Conservation (phyloP, 1,140 invertebrate species). For the Ostrea edulis region DNA sequence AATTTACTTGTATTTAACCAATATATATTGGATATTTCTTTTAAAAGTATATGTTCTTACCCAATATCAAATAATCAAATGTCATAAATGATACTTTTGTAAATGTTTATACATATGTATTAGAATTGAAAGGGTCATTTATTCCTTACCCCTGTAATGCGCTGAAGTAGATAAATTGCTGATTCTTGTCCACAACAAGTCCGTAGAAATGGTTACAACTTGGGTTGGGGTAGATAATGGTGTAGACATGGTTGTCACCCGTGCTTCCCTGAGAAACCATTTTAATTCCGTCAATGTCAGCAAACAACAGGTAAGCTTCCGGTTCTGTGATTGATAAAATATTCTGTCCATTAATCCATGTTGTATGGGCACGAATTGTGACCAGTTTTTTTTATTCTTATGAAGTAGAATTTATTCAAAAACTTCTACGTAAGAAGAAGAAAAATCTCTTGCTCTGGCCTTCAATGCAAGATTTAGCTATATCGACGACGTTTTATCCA, state of each 20-base stretch:
- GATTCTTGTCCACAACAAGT: not conserved
- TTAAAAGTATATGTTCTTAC: too few species aligned
- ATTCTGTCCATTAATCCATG: not conserved
- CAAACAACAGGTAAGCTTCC: not conserved
- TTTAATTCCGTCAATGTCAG: conserved; percentile 39
- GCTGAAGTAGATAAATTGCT: conserved; percentile 17
- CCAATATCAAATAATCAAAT: too few species aligned
- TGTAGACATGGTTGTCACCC: not conserved
- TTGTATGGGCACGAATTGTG: too few species aligned
- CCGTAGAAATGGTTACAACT: conserved; percentile 30
- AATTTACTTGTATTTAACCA: too few species aligned
- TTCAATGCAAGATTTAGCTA: too few species aligned
- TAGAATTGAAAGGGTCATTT: not conserved
- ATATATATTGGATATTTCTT: too few species aligned
- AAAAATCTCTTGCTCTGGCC: too few species aligned
- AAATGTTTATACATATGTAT: not conserved
- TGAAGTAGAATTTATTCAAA: too few species aligned
- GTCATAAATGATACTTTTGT: too few species aligned
- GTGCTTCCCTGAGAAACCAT: not conserved
- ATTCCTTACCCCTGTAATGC: not conserved
- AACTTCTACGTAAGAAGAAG: too few species aligned
- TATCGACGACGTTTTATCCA: too few species aligned
- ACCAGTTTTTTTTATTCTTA: too few species aligned
- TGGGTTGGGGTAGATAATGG: not conserved
- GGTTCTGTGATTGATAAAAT: not conserved